phyloP scores from a whole-genome alignment of 2,888 invertebrate genomes.

The Tachystola acroxantha region DNA sequence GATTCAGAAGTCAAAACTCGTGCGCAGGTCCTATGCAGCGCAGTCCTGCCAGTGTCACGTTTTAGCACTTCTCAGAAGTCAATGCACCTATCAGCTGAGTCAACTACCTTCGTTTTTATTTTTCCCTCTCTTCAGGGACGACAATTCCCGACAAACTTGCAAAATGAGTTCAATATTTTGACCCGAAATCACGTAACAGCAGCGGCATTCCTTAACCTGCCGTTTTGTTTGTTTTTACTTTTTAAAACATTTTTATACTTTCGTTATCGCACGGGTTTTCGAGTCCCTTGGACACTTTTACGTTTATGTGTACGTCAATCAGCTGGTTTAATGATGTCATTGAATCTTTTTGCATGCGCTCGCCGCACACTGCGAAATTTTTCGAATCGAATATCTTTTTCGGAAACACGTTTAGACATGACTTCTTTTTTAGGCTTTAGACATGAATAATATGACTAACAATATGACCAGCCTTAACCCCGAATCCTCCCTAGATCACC shows the following conservation, averaged over 20 bases:
- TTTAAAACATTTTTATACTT: slow-evolving; percentile 7
- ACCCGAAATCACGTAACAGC: slow-evolving; percentile 34
- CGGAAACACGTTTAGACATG: slow-evolving; percentile 49
- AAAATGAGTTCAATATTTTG: slow-evolving; percentile 42
- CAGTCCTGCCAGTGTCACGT: slow-evolving; percentile 26
- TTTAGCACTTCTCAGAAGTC: slow-evolving; percentile 43
- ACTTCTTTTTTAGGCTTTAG: too few species aligned
- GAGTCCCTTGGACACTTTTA: slow-evolving; percentile 1
- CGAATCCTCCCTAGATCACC: slow-evolving; percentile 40
- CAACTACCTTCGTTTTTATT: slow-evolving; percentile 44
- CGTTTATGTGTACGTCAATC: slow-evolving; percentile 33
- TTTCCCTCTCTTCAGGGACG: slow-evolving; percentile 32
- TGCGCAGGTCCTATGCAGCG: slow-evolving; percentile 18
- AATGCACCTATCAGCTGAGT: slow-evolving; percentile 67
- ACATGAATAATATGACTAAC: too few species aligned
- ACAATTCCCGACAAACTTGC: slow-evolving; percentile 52
- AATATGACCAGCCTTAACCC: slow-evolving; percentile 44
- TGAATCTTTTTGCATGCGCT: slow-evolving; percentile 36
- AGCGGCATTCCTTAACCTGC: slow-evolving; percentile 21
- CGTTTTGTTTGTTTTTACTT: slow-evolving; percentile 14
- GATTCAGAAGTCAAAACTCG: slow-evolving; percentile 44
- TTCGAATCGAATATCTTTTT: slow-evolving; percentile 17
- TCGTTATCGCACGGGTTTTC: slow-evolving; percentile 9
- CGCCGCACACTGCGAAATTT: too few species aligned
- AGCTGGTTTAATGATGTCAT: slow-evolving; percentile 48